These are phyloP conservation scores for Gryllus longicercus DNA, from an alignment of 2,888 invertebrate species.

Conservation along the genomic window DNA sequence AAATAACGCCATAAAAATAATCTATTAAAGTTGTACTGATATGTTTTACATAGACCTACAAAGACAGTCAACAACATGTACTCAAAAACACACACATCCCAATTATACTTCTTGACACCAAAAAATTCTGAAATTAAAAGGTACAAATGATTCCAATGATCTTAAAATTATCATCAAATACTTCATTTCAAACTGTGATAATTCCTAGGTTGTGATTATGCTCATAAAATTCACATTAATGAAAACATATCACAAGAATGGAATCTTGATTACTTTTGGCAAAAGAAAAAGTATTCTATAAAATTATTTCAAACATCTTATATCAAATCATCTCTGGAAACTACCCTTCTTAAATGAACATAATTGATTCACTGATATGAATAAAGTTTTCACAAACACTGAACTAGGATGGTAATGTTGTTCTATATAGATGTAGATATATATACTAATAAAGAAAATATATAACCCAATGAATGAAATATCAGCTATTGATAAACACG, in stretches of 20 bases:
- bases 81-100: constrained; percentile 6
- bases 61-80: constrained; percentile 10
- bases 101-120: constrained; percentile 17
- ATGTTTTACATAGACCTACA: constrained; percentile 2
- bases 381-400: constrained; percentile 10
- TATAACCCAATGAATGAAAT: neutral
- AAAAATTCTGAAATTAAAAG: neutral
- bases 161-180: neutral
- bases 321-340: neutral
- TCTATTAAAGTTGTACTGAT: constrained; percentile 8
- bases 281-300: too few relatives aligned
- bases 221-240: neutral
- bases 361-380: neutral
- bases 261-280: neutral
- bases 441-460: constrained; percentile 3
- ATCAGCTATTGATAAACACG: neutral
- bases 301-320: too few relatives aligned
- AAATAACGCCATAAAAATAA: constrained; percentile 9
- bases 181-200: neutral
- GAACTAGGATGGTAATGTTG: constrained; percentile 1
- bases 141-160: neutral
- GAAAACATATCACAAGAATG: constrained; percentile 17
- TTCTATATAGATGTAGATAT: neutral
- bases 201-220: neutral
- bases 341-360: neutral